Evolutionary conservation across 2,113 vertebrate genomes (phyloP).

Genomic region (Alectura lathami): DNA sequence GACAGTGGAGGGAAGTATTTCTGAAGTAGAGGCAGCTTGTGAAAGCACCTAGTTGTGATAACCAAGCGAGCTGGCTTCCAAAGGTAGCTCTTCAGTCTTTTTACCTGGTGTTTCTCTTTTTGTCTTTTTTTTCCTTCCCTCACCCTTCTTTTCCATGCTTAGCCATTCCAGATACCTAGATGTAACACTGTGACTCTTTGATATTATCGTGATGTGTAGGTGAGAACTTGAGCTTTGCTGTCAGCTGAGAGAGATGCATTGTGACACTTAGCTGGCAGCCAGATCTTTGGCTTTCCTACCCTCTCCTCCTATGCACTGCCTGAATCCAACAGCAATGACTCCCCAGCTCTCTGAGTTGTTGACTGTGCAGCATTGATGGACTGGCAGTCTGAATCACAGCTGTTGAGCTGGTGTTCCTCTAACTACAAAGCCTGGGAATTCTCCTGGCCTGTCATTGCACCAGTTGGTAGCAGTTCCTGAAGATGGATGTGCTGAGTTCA

Average conservation of each 20-base stretch:
- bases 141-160: background rate
- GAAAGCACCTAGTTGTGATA: background rate
- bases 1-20: background rate
- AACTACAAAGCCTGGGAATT: constrained; percentile 36
- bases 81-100: background rate
- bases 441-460: constrained; percentile 40
- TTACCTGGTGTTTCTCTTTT: background rate
- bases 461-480: constrained; percentile 29
- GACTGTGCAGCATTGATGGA: background rate
- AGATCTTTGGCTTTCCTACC: background rate
- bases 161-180: background rate
- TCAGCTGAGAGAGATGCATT: background rate
- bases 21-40: background rate
- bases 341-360: background rate
- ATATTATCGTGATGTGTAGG: background rate
- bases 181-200: background rate
- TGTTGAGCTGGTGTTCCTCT: constrained; percentile 66
- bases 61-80: background rate
- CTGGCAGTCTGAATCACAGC: constrained; percentile 26
- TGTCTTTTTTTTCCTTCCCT: background rate
- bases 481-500: background rate
- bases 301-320: background rate
- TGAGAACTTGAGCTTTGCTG: background rate
- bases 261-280: background rate
- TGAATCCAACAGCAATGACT: background rate